These are phyloP conservation scores for Vanacampus margaritifer DNA, from an alignment of 2,113 vertebrate genomes.

Conservation along the genomic window DNA sequence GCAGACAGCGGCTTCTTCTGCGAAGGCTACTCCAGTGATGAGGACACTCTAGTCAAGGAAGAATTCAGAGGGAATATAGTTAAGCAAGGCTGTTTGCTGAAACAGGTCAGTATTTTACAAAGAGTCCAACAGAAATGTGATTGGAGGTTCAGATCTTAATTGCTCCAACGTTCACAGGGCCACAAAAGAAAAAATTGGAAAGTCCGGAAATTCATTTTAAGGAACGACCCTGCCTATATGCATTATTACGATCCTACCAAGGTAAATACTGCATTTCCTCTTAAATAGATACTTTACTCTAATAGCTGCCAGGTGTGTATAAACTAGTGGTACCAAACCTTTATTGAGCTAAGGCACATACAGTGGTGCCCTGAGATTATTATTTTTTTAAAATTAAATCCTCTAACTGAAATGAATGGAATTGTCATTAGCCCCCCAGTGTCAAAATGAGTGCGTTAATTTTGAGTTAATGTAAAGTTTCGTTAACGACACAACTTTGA, in stretches of 20 bases:
- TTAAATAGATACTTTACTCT: background rate
- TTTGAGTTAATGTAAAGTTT: no score
- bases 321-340: background rate
- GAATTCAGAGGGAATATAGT: slow-evolving; percentile 93
- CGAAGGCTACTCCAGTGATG: slow-evolving; percentile 95
- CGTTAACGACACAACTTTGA: no score
- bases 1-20: slow-evolving; percentile 80
- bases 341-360: no score
- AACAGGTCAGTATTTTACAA: slow-evolving; percentile 80
- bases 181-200: slow-evolving; percentile 97
- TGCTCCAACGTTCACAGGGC: slow-evolving; percentile 71
- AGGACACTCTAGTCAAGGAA: slow-evolving; percentile 86
- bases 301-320: no score
- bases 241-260: slow-evolving; percentile 95
- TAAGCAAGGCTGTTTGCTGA: slow-evolving; percentile 93
- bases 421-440: no score
- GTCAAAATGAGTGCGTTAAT: no score
- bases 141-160: background rate
- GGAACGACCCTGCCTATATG: slow-evolving; percentile 92
- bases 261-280: slow-evolving; percentile 50
- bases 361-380: no score
- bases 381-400: no score
- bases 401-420: no score
- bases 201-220: slow-evolving; percentile 91
- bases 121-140: background rate